These are phyloP conservation scores for Folsomia manolachei DNA, from an alignment of 2,888 invertebrate species.

Conservation along the genomic window DNA sequence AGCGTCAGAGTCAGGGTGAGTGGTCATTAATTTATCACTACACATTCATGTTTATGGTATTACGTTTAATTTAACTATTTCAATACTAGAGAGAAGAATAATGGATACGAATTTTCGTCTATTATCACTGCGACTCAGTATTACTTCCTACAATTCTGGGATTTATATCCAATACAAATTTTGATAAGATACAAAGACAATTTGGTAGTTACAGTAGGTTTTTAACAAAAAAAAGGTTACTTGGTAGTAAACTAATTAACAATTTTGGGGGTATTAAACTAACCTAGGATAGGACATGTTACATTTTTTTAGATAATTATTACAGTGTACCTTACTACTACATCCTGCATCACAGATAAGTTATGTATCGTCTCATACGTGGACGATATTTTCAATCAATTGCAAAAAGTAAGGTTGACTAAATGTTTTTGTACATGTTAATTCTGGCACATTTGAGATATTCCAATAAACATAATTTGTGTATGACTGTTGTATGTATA, in stretches of 20 bases:
- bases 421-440: background rate
- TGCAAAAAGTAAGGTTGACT: background rate
- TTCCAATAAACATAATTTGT: too few species aligned
- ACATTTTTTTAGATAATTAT: background rate
- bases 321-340: background rate
- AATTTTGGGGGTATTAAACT: too few species aligned
- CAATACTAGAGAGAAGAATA: too few species aligned
- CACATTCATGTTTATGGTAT: too few species aligned
- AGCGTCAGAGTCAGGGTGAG: background rate
- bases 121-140: too few species aligned
- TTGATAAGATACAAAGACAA: background rate
- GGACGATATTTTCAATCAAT: background rate
- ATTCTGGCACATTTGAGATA: background rate
- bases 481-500: too few species aligned
- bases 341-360: background rate
- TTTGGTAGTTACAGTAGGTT: background rate
- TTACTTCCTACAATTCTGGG: background rate
- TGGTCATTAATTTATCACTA: too few species aligned
- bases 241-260: too few species aligned
- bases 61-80: too few species aligned
- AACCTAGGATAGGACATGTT: background rate
- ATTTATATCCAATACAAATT: background rate
- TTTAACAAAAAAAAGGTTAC: too few species aligned
- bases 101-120: too few species aligned
- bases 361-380: background rate